Conservation (phyloP, 37 sponge, comb jelly and placozoan species). For the Hexactinellida sp. region DNA sequence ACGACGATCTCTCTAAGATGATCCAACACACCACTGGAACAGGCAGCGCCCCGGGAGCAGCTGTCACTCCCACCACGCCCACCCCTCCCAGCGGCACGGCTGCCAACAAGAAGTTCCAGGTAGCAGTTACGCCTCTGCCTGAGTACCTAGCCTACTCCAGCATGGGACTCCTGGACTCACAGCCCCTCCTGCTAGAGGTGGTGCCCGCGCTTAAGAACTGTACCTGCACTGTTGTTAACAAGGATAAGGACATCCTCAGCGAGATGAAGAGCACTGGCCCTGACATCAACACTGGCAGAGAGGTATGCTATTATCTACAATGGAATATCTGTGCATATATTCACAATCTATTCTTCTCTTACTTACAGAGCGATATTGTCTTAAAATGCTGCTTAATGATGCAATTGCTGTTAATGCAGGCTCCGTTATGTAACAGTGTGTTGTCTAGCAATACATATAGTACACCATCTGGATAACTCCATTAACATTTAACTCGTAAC, state of each 20-base stretch:
- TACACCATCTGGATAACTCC: background rate
- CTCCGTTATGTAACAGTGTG: background rate
- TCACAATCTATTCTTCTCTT: too few species aligned
- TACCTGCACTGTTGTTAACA: background rate
- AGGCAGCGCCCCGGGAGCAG: background rate
- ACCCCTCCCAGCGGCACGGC: background rate
- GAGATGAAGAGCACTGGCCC: background rate
- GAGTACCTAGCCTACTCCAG: background rate
- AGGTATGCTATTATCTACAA: background rate
- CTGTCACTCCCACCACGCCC: background rate
- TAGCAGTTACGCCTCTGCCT: background rate
- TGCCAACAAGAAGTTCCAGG: background rate
- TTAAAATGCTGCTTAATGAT: too few species aligned
- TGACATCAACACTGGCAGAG: slow-evolving; percentile 11
- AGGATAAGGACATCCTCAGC: background rate
- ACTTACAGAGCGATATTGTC: too few species aligned
- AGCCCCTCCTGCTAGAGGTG: background rate
- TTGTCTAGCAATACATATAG: background rate
- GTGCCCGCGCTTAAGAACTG: background rate
- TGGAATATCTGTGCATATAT: too few species aligned
- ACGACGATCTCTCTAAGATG: slow-evolving; percentile 15
- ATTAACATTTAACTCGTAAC: background rate
- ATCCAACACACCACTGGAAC: background rate
- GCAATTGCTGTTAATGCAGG: too few species aligned
- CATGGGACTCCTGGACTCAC: background rate